phyloP scores from a whole-genome alignment of 2,797 vertebrate species.

The Hirundo rustica region DNA sequence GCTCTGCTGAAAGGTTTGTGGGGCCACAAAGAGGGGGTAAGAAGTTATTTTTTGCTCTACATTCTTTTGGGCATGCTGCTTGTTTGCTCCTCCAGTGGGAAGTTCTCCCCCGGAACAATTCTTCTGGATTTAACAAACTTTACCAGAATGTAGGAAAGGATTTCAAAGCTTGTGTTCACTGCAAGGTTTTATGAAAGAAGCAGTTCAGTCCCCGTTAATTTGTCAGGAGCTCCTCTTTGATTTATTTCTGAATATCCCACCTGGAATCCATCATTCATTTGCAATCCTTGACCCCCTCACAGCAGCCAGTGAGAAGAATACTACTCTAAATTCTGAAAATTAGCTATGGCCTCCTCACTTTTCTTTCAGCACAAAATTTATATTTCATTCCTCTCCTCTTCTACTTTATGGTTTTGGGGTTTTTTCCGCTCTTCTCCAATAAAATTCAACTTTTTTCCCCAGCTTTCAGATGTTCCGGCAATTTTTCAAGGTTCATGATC shows the following conservation, averaged over 20 bases:
- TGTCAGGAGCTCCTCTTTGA: not conserved
- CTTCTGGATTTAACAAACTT: not conserved
- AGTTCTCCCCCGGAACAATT: not conserved
- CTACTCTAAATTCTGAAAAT: not conserved
- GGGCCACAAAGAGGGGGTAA: not conserved
- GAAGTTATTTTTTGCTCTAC: not conserved
- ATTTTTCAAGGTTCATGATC: fast-evolving
- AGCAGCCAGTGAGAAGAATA: not conserved
- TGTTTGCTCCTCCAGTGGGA: not conserved
- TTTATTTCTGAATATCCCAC: not conserved
- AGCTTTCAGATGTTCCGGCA: not conserved
- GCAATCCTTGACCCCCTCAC: not conserved
- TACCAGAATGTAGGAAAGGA: not conserved
- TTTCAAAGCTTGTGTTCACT: fast-evolving
- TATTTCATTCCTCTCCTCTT: not conserved
- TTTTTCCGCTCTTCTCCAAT: fast-evolving
- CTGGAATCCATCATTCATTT: not conserved
- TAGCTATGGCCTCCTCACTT: fast-evolving
- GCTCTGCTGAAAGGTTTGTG: not conserved
- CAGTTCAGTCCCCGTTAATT: not conserved
- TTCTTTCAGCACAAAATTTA: not conserved
- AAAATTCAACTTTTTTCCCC: not conserved
- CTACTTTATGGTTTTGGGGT: fast-evolving
- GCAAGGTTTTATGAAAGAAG: not conserved
- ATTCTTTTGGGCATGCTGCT: not conserved